Evolutionary conservation across 37 sponge, comb jelly and placozoan species (phyloP), one percentile per base, ranked within the genome.

Genomic region (Oopsacas minuta): DNA sequence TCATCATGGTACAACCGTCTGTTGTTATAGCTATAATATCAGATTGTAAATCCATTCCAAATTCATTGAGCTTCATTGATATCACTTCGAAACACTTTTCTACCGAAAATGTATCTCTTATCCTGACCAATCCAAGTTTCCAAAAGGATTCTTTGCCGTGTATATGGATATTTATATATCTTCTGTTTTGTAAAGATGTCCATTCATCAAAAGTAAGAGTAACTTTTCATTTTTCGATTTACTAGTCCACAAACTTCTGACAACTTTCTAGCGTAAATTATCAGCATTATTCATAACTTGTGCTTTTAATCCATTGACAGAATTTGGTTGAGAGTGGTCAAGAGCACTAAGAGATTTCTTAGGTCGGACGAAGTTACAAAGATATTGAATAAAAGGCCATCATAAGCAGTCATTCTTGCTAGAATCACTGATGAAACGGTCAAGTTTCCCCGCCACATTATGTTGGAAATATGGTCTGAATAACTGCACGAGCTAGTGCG

Each of bases 351-450:
- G 75, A 12, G 75, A 61, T 61, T 61, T 61, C 75, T 61, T n/a
- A 61, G 30, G 75, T 61, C 75, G 1, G 28, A 3, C 28, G 75
- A 61, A 25, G 75, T 61, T 25, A 34, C 28, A 12, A 61, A 61
- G 7, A 61, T 12, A 61, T 61, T 61, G 30, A 61, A 61, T 61
- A 34, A 61, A 12, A 61, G 75, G 1, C 75, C 75, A 12, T 61
- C 75, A n/a, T 34, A 61, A 61, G 75, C 75, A 25, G 75, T 61
- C 75, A 61, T 25, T n/a, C 75, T 61, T 10, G 75, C 75, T 61
- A 61, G n/a, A n/a, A n/a, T n/a, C n/a, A n/a, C n/a, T n/a, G n/a
- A n/a, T n/a, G n/a, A n/a, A n/a, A n/a, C n/a, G n/a, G n/a, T n/a
- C n/a, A n/a, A n/a, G n/a, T n/a, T n/a, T n/a, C n/a, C n/a, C n/a